Evolutionary conservation across 2,797 vertebrate species (phyloP), one percentile per base, ranked within the genome.

Genomic region (Staurois parvus): DNA sequence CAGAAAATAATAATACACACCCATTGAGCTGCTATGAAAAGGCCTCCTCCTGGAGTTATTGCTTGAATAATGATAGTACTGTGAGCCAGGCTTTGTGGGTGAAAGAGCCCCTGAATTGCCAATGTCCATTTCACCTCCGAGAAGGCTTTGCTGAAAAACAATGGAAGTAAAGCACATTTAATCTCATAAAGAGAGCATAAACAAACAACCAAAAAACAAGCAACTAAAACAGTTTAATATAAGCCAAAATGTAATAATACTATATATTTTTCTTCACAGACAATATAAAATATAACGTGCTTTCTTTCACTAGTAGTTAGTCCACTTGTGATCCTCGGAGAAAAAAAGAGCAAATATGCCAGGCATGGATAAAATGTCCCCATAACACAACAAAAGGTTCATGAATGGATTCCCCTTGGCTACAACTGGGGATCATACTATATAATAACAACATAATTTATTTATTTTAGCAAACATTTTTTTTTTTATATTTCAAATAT

Each of bases 31-130:
- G 92, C 96, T 94, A 86, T 95, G 97, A 88, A 98, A 94, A 75
- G 96, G 87, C 95, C 97, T 96, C 91, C 97, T 95, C 68, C 97
- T 95, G 8, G 96, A 96, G 79, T 95, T 95, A 95, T 97, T 98
- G 94, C 95, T 94, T 90, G 94, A 91, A 93, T 97, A 99, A 90
- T 97, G 97, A 90, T 97, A 98, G 93, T 97, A 98, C 94, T 98
- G 97, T 81, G 96, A 95, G 72, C 95, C 95, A 26, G 97, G 96
- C 90, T 98, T 99, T 88, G 95, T 96, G 89, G 97, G 97, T 42
- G 97, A 99, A 64, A 96, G 90, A 7, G 97, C 94, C 86, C 96
- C 96, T 15, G 97, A 96, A 91, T 96, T 97, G 93, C 96, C 96
- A 95, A 98, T 93, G 84, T 96, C 97, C 96, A 98, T 92, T 90